Percentiles rank a stretch among this genome's conserved stretches.
Evolutionary conservation across 2,888 invertebrate species (phyloP).

Genomic region (Halictus quadricinctus): DNA sequence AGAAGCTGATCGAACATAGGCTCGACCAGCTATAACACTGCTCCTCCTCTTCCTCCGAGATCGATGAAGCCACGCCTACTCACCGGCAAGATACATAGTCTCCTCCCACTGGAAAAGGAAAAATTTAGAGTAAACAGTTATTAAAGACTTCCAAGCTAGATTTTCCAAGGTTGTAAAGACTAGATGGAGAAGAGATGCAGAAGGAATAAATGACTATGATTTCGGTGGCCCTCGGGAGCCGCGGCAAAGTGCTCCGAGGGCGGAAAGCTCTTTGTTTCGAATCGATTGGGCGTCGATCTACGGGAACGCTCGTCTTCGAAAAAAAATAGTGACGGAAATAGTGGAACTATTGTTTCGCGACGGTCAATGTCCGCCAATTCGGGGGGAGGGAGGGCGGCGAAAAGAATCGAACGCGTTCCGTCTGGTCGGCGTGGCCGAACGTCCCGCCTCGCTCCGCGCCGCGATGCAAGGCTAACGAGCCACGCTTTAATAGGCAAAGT

Average conservation of each 20-base stretch:
- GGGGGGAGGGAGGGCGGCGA: neutral
- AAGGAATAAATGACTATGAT: neutral
- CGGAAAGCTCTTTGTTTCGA: neutral
- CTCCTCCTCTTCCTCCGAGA: neutral
- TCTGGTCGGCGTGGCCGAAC: neutral
- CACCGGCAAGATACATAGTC: neutral
- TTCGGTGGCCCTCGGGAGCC: neutral
- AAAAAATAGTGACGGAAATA: neutral
- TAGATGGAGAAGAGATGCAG: no score
- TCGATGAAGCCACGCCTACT: neutral
- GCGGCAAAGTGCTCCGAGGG: neutral
- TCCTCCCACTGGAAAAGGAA: neutral
- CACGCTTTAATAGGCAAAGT: conserved; percentile 67
- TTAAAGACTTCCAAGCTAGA: no score
- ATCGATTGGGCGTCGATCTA: neutral
- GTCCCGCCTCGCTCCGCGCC: neutral
- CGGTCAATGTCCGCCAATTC: neutral
- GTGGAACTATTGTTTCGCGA: conserved; percentile 4
- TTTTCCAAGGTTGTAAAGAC: no score
- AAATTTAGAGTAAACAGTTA: neutral
- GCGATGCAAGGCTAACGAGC: conserved; percentile 60
- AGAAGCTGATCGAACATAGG: no score
- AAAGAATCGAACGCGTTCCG: conserved; percentile 18
- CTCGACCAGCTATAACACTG: no score
- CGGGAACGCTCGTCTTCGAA: neutral